Base-by-base conservation (phyloP, 2,888 invertebrate genomes). In the Watsonalla binaria region DNA sequence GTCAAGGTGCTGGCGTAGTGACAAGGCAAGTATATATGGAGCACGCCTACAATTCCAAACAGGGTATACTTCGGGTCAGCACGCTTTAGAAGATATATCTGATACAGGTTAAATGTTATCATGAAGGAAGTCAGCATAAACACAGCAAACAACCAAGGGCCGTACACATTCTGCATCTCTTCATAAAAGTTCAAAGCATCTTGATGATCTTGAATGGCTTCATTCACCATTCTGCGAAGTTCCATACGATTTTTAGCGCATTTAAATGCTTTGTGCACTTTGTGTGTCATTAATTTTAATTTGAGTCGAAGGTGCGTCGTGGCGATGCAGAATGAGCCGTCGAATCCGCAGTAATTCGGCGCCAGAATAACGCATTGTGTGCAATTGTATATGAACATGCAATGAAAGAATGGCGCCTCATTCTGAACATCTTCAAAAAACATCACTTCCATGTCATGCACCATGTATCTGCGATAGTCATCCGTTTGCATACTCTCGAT, bases 281-380 rank as follows among this genome's bases (percentile, higher is more conserved):
- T 82, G 46, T 74, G 70, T 0, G 68, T 57, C 56, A 85, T 60
- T 46, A 87, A 54, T 62, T 85, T 84, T 11, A 87, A 55, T 58
- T 86, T 87, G 1, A 86, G 62, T 6, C 79, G 67, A 35, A 85
- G 63, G 59, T 86, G 84, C 0, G 78, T 81, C 0, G 78, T 81
- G 0, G 80, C 79, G 51, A 86, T 84, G 53, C 86, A 84, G 54
- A 84, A 86, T 0, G 82, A 83, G 0, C 84, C 84, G 45, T 86
- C 87, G 9, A 86, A 78, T 0, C 86, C 85, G 5, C 71, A 62
- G 54, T 77, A 86, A 45, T 78, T 77, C 2, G 80, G 78, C 2
- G 74, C 64, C 0, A 86, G 64, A 6, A 76, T 61, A 0, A 80
- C 39, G 37, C 78, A 77, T 51, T 79, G 78, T 0, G 70, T 8